A percentile compares a stretch with the other conserved stretches of the same genome.
Evolutionary conservation across 2,113 vertebrate genomes (phyloP).

Genomic region (Arvicanthis niloticus): DNA sequence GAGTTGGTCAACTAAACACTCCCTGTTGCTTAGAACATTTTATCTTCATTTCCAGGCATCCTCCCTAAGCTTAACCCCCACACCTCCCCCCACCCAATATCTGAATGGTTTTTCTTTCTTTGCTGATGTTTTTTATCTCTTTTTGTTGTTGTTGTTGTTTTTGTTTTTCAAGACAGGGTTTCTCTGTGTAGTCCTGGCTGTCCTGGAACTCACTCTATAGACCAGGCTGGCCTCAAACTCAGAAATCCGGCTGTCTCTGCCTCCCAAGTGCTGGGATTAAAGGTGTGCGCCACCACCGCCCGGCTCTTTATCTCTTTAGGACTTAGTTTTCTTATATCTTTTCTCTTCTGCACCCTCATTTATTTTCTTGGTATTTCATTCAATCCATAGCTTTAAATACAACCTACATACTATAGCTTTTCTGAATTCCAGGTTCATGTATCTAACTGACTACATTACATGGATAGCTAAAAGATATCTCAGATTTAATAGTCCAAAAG

Average conservation of each 20-base stretch:
- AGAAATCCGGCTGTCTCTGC: no score
- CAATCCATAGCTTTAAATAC: conserved; percentile 31
- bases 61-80: not conserved
- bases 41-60: not conserved
- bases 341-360: conserved; percentile 47
- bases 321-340: conserved; percentile 32
- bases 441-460: not conserved
- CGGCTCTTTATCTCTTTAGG: conserved; percentile 27
- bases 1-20: not conserved
- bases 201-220: no score
- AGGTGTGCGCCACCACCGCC: no score
- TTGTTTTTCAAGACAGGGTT: no score
- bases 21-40: not conserved
- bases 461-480: conserved; percentile 27
- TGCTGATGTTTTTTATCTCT: conserved; percentile 22
- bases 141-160: no score
- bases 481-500: conserved; percentile 19
- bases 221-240: no score
- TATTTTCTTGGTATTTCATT: conserved; percentile 51
- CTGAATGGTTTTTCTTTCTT: conserved; percentile 10
- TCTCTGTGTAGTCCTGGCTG: no score
- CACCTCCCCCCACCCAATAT: not conserved
- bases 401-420: not conserved
- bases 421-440: not conserved
- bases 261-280: no score